Base-by-base conservation (phyloP, 37 sponge, comb jelly and placozoan species). In the Mnemiopsis leidyi region DNA sequence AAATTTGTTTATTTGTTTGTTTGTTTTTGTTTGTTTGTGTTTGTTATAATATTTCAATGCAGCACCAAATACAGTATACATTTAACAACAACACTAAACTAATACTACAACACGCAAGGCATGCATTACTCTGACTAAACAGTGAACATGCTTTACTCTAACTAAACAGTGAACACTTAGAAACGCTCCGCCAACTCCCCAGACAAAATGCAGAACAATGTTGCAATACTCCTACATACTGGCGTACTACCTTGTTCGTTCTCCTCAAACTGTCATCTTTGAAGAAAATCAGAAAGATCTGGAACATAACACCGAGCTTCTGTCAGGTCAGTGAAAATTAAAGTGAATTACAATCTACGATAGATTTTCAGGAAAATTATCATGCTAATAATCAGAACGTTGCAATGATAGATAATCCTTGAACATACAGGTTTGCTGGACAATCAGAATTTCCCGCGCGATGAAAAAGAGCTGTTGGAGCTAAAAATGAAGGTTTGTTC, bases 251-350 rank as follows among this genome's bases (percentile, higher is more conserved):
- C 61, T 85, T 2, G 90, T 32, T 0, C 33, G 28, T 9, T 40
- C 90, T 9, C 90, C 90, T 5, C 90, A 32, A 1, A 28, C 32
- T 29, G 90, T 16, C 0, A 85, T 85, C 36, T 85, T 85, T 26
- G 90, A 85, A 61, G 90, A 85, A 28, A 85, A 85, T 39, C 90
- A 85, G 90, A 38, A 40, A 26, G 90, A 85, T 85, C 23, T 85
- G 90, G 90, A 85, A 33, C 90, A 85, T 61, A 85, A 85, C 48
- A 85, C 90, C 61, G 90, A 85, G 23, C 40, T 85, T 1, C 48
- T 85, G 1, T 85, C 90, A 85, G 90, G 90, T 85, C 3, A 48
- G 61, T 48, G 61, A 48, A 48, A 48, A 13, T 18, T 5, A 48
- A 48, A 48, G 61, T 48, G 61, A 48, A 18, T 18, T 13, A 48